Evolutionary conservation across 2,113 vertebrate species (phyloP).

Genomic region (Rhabdornis inornatus): DNA sequence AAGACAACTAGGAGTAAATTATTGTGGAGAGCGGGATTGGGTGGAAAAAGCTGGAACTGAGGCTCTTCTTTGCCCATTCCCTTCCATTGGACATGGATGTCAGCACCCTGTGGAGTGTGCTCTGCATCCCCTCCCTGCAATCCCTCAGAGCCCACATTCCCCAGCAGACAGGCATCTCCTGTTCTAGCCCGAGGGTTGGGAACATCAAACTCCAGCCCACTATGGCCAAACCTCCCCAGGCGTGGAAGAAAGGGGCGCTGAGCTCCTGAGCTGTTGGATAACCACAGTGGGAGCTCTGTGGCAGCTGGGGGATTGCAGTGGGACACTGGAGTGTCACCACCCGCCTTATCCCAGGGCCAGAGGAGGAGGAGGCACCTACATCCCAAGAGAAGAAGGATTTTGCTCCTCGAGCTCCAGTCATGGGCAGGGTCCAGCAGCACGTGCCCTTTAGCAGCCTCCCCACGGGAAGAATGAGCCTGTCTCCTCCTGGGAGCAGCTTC

Average conservation of each 20-base stretch:
- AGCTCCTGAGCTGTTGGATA: background rate
- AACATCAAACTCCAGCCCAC: background rate
- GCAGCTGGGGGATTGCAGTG: background rate
- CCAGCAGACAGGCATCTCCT: background rate
- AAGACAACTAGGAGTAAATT: background rate
- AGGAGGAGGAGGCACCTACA: background rate
- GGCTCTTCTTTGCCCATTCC: background rate
- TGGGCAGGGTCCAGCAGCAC: background rate
- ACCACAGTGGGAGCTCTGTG: background rate
- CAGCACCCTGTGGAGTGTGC: fast-evolving
- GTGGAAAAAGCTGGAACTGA: background rate
- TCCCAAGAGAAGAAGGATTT: background rate
- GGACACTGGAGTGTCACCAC: background rate
- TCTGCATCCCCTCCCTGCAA: fast-evolving
- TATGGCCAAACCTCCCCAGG: background rate
- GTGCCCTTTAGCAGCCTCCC: background rate
- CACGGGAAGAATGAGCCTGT: fast-evolving
- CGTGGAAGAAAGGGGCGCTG: background rate
- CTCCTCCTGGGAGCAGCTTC: background rate
- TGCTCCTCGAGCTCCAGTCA: background rate
- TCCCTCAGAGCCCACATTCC: background rate
- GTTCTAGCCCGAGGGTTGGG: background rate
- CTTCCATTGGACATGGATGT: fast-evolving
- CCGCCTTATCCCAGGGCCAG: fast-evolving
- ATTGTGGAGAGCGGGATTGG: background rate